A percentile compares a stretch with the other conserved stretches of the same genome.
Conservation (phyloP, 2,888 invertebrate genomes). For the Bembecia ichneumoniformis region DNA sequence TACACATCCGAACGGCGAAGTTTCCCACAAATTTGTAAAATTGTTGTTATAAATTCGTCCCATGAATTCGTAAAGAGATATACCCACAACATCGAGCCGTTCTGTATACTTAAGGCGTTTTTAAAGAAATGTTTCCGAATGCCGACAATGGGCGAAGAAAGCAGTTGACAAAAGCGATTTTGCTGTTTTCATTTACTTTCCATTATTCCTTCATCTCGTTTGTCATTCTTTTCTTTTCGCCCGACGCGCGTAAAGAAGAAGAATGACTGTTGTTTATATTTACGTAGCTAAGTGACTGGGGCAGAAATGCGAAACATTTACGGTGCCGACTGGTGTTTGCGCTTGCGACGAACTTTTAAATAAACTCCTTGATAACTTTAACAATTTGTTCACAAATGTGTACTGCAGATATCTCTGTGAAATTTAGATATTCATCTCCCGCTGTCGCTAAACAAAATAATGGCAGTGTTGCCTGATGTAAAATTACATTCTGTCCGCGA, state of each 20-base stretch:
- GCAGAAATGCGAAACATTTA: constrained; percentile 40
- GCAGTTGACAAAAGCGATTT: constrained; percentile 63
- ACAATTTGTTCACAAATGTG: constrained; percentile 8
- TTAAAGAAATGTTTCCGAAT: constrained; percentile 38
- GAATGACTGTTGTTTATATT: constrained; percentile 60
- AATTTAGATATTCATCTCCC: background rate
- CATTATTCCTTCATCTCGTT: constrained; percentile 65
- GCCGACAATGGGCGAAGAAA: constrained; percentile 43
- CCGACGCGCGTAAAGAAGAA: constrained; percentile 53
- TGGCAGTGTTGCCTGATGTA: constrained; percentile 5
- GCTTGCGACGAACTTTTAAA: constrained; percentile 16
- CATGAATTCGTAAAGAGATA: constrained; percentile 28
- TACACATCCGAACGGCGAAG: background rate
- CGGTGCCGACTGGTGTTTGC: constrained; percentile 24
- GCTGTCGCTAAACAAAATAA: constrained; percentile 4
- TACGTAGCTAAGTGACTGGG: constrained; percentile 54
- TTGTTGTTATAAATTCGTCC: constrained; percentile 15
- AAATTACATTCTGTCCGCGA: constrained; percentile 7
- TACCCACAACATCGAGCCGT: constrained; percentile 25
- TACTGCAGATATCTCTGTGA: background rate
- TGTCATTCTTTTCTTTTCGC: constrained; percentile 61
- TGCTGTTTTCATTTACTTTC: constrained; percentile 67
- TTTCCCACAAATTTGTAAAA: constrained; percentile 6
- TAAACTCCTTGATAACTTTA: constrained; percentile 4
- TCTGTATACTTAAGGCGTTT: constrained; percentile 22